phyloP scores from a whole-genome alignment of 2,888 invertebrate genomes.

The Drosophila cracens region DNA sequence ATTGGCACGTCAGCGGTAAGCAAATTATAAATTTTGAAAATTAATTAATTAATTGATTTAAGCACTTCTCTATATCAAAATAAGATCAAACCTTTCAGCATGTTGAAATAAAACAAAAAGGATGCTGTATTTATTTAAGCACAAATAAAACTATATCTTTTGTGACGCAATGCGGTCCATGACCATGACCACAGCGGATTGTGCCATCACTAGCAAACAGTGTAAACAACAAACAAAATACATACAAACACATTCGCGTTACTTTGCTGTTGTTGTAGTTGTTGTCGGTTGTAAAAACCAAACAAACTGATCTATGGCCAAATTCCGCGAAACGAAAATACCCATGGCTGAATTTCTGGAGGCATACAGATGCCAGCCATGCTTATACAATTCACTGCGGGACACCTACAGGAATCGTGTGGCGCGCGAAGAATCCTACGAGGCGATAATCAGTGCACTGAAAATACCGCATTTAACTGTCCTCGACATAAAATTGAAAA shows the following conservation, averaged over 20 bases:
- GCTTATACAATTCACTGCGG: conserved; percentile 78
- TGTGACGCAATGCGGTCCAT: background rate
- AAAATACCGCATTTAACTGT: conserved; percentile 76
- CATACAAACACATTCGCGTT: conserved; percentile 11
- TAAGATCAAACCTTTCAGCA: background rate
- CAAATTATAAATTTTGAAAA: background rate
- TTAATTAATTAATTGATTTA: background rate
- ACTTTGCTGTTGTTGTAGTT: conserved; percentile 20
- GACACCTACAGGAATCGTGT: conserved; percentile 81
- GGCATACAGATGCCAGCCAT: conserved; percentile 80
- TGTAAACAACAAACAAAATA: conserved; percentile 30
- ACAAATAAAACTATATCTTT: background rate
- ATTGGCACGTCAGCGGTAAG: background rate
- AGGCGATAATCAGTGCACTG: conserved; percentile 76
- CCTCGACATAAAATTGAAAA: conserved; percentile 82
- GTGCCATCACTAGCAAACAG: conserved; percentile 34
- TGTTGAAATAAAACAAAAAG: background rate
- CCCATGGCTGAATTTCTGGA: conserved; percentile 79
- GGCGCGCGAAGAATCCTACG: conserved; percentile 77
- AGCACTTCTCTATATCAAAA: background rate
- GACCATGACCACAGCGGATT: conserved; percentile 19
- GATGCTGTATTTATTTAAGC: background rate
- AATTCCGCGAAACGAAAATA: conserved; percentile 77
- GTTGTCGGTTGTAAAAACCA: conserved; percentile 8
- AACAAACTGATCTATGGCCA: conserved; percentile 59